Conservation (phyloP, 1,140 invertebrate genomes). For the Leptinotarsa undecemlineata region DNA sequence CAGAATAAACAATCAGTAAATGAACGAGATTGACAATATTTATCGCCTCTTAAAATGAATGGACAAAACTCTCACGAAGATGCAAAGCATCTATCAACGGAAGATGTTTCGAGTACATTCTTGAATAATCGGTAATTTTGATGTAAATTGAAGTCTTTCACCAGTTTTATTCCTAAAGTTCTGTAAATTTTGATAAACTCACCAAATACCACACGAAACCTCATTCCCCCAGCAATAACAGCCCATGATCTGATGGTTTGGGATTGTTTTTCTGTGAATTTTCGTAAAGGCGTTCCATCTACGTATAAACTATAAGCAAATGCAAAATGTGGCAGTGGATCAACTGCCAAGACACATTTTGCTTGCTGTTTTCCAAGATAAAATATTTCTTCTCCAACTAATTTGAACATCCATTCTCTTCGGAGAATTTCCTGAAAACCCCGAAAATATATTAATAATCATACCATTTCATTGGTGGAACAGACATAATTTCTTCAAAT, state of each 20-base stretch:
- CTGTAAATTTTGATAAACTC: constrained; percentile 38
- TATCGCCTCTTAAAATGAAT: no score
- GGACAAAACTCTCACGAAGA: no score
- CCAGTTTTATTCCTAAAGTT: no score
- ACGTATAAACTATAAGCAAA: constrained; percentile 79
- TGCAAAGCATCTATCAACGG: no score
- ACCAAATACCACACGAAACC: constrained; percentile 74
- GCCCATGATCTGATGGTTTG: constrained; percentile 64
- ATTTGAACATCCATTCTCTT: constrained; percentile 86
- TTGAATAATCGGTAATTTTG: no score
- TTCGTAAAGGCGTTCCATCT: constrained; percentile 75
- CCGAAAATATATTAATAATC: no score
- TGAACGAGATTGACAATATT: no score
- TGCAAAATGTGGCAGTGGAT: constrained; percentile 77
- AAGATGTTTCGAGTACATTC: no score
- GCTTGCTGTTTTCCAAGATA: constrained; percentile 55
- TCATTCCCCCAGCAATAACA: constrained; percentile 49
- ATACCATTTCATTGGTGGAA: no score
- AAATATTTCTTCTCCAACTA: constrained; percentile 73
- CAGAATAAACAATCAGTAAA: no score
- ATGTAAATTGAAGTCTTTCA: no score
- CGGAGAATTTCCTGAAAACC: constrained; percentile 72
- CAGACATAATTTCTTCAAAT: no score
- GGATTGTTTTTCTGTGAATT: constrained; percentile 76
- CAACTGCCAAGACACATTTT: constrained; percentile 64